Conservation (phyloP, 2,113 vertebrate genomes). For the Cettia cetti region DNA sequence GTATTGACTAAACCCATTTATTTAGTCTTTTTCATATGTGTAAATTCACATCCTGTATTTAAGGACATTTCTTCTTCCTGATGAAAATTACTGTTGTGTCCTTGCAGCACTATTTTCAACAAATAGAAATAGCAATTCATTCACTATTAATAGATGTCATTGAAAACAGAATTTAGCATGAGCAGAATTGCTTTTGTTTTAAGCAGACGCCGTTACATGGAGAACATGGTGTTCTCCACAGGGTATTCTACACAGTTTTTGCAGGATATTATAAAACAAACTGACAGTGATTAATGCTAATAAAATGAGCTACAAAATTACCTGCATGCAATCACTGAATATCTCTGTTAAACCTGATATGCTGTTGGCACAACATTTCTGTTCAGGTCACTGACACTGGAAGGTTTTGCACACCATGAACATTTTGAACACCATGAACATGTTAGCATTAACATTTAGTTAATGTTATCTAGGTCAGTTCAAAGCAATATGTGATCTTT, state of each 20-base stretch:
- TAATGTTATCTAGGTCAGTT: neutral
- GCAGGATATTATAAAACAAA: neutral
- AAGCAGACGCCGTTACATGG: neutral
- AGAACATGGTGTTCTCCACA: neutral
- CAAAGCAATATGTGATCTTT: constrained; percentile 26
- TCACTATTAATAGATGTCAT: neutral
- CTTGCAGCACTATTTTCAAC: neutral
- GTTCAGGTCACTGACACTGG: neutral
- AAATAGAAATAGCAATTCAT: neutral
- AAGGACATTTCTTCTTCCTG: neutral
- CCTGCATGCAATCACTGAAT: neutral
- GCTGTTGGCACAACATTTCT: neutral
- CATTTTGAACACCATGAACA: neutral
- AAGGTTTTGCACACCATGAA: neutral
- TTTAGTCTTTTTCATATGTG: neutral
- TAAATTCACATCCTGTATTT: neutral
- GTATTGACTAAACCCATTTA: neutral
- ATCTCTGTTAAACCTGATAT: neutral
- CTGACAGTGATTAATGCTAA: neutral
- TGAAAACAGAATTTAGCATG: neutral
- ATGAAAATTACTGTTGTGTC: neutral
- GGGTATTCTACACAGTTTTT: neutral
- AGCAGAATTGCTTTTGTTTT: neutral
- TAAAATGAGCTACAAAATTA: neutral
- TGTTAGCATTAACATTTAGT: neutral